Evolutionary conservation across 2,113 vertebrate species (phyloP), one percentile per base, ranked within the genome.

Genomic region (Xiphophorus maculatus): DNA sequence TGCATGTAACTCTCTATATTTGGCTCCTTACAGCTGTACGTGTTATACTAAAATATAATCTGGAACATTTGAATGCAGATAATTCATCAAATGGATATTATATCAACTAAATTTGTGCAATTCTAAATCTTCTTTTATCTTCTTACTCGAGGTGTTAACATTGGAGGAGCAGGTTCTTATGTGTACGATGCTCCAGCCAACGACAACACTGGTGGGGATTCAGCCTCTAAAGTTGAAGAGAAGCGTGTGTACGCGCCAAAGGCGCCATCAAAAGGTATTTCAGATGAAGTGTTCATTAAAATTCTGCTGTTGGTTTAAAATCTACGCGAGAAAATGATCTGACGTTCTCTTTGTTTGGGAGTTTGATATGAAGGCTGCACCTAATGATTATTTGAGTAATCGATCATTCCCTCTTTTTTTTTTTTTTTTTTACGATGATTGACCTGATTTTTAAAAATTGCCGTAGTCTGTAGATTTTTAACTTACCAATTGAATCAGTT

Each of bases 91-190:
- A 48, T 19, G 4, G 19, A 48, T 6, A 48, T 48, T 54, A 10
- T 3, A 0, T 58, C 22, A 25, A 54, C 51, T 54, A 17, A n/a
- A 25, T 54, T 10, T 25, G 9, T 25, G 25, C 5, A 19, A 54
- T 54, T n/a, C 2, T 25, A 10, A 8, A n/a, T n/a, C 25, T n/a
- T 25, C n/a, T 58, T 58, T 22, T 5, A 10, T 30, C 19, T 37
- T 51, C 15, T 63, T 62, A 33, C 27, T 0, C 3, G 62, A 99
- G 98, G 98, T 5, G 97, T 99, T 84, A 99, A 99, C 90, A 99
- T 99, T 0, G 98, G 98, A 0, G 98, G 97, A 0, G 97, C 97
- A 0, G 98, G 98, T 15, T 98, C 98, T 15, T 99, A 97, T 74
- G 95, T 99, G 83, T 99, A 99, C 0, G 96, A 98, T n/a, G 91